A percentile compares a stretch with the other conserved stretches of the same genome.
These are phyloP conservation scores for Gopherus evgoodei DNA, from an alignment of 2,113 vertebrate genomes.

Conservation along the genomic window DNA sequence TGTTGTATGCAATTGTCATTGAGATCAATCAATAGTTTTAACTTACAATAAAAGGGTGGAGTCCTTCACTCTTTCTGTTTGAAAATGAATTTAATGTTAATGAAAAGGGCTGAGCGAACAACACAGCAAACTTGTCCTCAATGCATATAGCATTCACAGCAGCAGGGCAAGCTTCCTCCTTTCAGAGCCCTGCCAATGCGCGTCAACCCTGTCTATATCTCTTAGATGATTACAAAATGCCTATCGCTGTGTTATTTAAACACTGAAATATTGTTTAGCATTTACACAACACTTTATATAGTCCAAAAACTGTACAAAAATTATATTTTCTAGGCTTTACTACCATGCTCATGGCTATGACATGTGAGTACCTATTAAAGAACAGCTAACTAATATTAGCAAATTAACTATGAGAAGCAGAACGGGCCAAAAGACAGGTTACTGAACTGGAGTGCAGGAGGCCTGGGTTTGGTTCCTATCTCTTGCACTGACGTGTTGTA, in stretches of 20 bases:
- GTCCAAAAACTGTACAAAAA: background rate
- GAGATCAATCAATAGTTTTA: background rate
- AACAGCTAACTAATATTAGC: constrained; percentile 57
- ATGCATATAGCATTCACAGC: background rate
- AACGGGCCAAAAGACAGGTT: background rate
- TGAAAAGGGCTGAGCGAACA: background rate
- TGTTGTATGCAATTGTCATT: background rate
- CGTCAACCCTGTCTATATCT: background rate
- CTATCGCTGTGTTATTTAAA: constrained; percentile 31
- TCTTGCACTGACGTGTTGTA: constrained; percentile 43
- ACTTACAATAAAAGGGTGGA: background rate
- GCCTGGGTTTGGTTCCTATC: constrained; percentile 6
- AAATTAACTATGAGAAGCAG: constrained; percentile 58
- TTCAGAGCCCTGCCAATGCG: background rate
- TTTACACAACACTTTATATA: constrained; percentile 20
- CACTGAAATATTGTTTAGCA: constrained; percentile 29
- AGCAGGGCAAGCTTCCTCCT: background rate
- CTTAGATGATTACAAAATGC: background rate
- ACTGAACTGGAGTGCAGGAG: constrained; percentile 26
- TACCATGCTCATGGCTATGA: background rate
- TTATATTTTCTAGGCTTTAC: constrained; percentile 43
- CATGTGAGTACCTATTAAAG: constrained; percentile 40
- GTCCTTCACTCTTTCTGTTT: background rate
- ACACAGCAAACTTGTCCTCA: background rate
- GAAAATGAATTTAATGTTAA: accelerated